Conservation (phyloP, 2,113 vertebrate genomes). For the Thryonomys swinderianus region DNA sequence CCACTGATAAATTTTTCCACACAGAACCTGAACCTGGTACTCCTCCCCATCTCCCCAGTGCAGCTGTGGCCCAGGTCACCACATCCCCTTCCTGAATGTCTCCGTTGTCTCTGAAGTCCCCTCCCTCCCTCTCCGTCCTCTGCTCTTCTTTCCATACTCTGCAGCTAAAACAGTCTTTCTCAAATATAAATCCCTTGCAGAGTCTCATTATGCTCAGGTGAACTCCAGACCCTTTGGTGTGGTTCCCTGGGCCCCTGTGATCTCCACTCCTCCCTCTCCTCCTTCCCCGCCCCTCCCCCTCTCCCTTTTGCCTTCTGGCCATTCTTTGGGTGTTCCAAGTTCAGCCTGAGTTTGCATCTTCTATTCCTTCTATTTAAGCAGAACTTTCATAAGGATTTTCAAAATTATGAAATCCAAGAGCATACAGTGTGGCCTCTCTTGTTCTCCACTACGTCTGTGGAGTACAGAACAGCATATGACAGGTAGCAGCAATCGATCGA, state of each 20-base stretch:
- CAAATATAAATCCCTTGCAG: not conserved
- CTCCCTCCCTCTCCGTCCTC: not conserved
- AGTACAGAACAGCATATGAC: not conserved
- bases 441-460: not conserved
- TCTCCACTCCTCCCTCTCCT: not conserved
- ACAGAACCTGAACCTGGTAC: not conserved
- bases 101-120: not conserved
- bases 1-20: not conserved
- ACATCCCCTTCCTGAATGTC: not conserved
- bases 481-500: not conserved
- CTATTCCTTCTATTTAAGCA: not conserved
- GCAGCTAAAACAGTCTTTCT: not conserved
- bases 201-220: not conserved
- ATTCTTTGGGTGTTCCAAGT: not conserved
- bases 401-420: not conserved
- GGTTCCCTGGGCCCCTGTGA: not conserved
- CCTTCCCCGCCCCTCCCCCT: too few relatives aligned
- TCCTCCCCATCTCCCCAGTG: too few relatives aligned
- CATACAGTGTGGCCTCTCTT: not conserved
- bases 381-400: not conserved
- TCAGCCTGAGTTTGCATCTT: not conserved
- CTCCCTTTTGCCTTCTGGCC: too few relatives aligned
- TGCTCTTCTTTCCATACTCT: not conserved
- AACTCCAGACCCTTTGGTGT: not conserved
- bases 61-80: not conserved